phyloP scores from a whole-genome alignment of 2,797 vertebrate species.

The Trachurus trachurus region DNA sequence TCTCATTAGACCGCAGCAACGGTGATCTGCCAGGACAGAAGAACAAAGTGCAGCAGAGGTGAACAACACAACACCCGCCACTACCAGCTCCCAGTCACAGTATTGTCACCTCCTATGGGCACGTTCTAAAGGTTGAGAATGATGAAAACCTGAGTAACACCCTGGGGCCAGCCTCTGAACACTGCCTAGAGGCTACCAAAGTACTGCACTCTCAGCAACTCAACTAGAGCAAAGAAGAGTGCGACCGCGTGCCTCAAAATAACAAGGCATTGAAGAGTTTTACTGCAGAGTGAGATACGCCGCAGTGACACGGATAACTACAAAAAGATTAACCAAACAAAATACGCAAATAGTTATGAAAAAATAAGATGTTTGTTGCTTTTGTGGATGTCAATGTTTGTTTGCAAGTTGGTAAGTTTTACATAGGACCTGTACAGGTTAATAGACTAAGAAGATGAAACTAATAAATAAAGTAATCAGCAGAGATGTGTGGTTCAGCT shows the following conservation, averaged over 20 bases:
- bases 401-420: neutral
- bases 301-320: conserved; percentile 10
- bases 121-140: conserved; percentile 73
- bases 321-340: conserved; percentile 2
- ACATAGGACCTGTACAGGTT: neutral
- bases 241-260: conserved; percentile 36
- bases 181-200: conserved; percentile 70
- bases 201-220: conserved; percentile 78
- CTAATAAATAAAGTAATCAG: conserved; percentile 4
- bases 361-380: neutral
- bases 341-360: neutral
- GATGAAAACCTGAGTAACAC: conserved; percentile 82
- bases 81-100: conserved; percentile 40
- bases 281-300: conserved; percentile 21
- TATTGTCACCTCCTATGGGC: conserved; percentile 74
- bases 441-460: conserved; percentile 1
- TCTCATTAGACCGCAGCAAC: conserved; percentile 63
- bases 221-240: conserved; percentile 60
- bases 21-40: conserved; percentile 47
- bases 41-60: conserved; percentile 57
- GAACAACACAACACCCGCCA: conserved; percentile 51
- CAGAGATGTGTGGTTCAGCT: neutral
- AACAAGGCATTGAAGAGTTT: conserved; percentile 31
- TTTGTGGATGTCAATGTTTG: too few species aligned
- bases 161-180: conserved; percentile 76